Evolutionary conservation across 2,888 invertebrate species (phyloP), one percentile per base, ranked within the genome.

Genomic region (Dasypogon diadema): DNA sequence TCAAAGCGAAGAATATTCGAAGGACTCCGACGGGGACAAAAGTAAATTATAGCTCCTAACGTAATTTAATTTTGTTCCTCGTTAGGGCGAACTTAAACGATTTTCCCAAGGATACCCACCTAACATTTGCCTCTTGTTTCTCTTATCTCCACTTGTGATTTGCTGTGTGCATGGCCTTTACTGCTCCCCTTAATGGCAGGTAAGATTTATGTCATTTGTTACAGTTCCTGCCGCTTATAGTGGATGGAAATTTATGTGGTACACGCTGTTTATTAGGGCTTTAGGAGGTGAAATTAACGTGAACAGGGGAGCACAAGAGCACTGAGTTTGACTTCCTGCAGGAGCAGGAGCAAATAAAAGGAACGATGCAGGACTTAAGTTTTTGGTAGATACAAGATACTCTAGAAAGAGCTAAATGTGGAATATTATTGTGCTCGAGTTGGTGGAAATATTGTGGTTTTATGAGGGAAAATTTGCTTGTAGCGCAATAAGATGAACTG

Each of bases 21-120:
- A 75, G 54, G 65, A 58, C 72, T 58, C 24, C 51, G 18, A 16
- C 65, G 21, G 54, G 54, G 70, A 70, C 70, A 51, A 21, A 72
- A 75, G 75, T 77, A 75, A 77, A 77, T 77, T 77, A 77, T 77
- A 51, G 77, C 51, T 72, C 24, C 75, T 75, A 54, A 77, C 75
- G 77, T 77, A 77, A 77, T 77, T 77, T 77, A 77, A 77, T 77
- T 77, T 77, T 70, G 68, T 37, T 75, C 54, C 76, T 65, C 68
- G 75, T 63, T 74, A 48, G 68, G 65, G 46, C 37, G n/a, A 73
- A 73, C 56, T 73, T 56, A 56, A 73, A 56, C 73, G 56, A 73
- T 73, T 73, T 73, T 73, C 65, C 65, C 48, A 65, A 65, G 65
- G 46, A 42, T 22, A 46, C 65, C 63, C 18, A n/a, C 63, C 18